These are phyloP conservation scores for Belonocnema kinseyi DNA, from an alignment of 1,140 invertebrate species.

Conservation along the genomic window DNA sequence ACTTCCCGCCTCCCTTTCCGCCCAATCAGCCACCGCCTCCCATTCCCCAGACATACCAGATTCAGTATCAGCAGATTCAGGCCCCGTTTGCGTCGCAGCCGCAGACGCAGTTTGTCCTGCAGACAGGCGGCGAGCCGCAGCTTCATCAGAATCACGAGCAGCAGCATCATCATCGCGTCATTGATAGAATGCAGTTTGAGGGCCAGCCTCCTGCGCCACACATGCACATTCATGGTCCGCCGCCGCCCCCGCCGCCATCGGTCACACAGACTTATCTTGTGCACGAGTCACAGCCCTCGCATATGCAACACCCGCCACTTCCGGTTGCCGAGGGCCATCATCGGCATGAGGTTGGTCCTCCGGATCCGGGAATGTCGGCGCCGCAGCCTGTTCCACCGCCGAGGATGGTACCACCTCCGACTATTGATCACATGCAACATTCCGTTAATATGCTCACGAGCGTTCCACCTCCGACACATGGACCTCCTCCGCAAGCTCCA, in stretches of 20 bases:
- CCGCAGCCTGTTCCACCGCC: constrained; percentile 72
- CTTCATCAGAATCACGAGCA: constrained; percentile 67
- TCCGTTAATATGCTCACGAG: constrained; percentile 71
- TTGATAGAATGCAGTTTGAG: constrained; percentile 67
- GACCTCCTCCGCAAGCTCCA: constrained; percentile 64
- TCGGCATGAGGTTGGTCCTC: constrained; percentile 58
- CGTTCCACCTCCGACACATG: constrained; percentile 70
- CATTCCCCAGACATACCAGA: constrained; percentile 72
- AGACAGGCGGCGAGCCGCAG: constrained; percentile 54
- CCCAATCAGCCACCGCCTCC: constrained; percentile 72
- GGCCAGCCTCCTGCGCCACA: constrained; percentile 58
- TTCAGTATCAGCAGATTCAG: constrained; percentile 70
- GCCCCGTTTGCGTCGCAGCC: constrained; percentile 54
- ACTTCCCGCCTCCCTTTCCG: constrained; percentile 71
- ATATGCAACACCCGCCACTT: constrained; percentile 60
- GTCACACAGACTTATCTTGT: constrained; percentile 65
- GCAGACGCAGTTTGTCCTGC: constrained; percentile 69
- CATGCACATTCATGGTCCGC: constrained; percentile 61
- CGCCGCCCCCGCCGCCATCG: constrained; percentile 41
- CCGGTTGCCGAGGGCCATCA: constrained; percentile 61
- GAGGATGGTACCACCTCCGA: constrained; percentile 71
- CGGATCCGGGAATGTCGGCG: constrained; percentile 62
- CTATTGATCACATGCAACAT: constrained; percentile 64
- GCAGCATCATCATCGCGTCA: constrained; percentile 42
- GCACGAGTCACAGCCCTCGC: constrained; percentile 59